These are phyloP conservation scores for Serilophus lunatus DNA, from an alignment of 2,113 vertebrate species.

Conservation along the genomic window DNA sequence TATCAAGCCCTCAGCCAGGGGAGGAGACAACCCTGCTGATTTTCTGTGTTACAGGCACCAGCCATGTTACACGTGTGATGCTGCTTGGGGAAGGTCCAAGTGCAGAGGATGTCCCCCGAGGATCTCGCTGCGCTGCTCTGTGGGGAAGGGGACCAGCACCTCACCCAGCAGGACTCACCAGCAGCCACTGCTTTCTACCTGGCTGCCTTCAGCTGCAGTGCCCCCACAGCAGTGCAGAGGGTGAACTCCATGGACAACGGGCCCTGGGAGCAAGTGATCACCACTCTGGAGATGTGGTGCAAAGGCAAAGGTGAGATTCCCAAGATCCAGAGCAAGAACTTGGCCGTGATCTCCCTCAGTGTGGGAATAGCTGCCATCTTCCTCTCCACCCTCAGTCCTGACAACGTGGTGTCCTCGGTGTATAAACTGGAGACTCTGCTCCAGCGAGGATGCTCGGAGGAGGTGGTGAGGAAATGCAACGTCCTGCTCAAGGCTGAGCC, in stretches of 20 bases:
- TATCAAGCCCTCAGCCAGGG: not conserved
- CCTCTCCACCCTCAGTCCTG: slow-evolving; percentile 80
- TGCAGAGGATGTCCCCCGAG: slow-evolving; percentile 63
- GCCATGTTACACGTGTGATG: rapidly evolving
- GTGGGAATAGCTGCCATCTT: slow-evolving; percentile 81
- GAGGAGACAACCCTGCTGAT: not conserved
- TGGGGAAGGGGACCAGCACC: slow-evolving; percentile 74
- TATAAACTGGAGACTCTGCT: slow-evolving; percentile 82
- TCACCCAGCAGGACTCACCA: slow-evolving; percentile 63
- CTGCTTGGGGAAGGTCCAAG: not conserved
- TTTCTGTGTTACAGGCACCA: not conserved
- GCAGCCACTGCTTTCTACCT: slow-evolving; percentile 81
- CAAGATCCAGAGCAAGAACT: slow-evolving; percentile 61
- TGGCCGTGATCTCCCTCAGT: slow-evolving; percentile 61
- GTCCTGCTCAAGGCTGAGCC: slow-evolving; percentile 68
- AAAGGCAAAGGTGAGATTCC: slow-evolving; percentile 53
- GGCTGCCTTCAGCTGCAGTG: slow-evolving; percentile 83
- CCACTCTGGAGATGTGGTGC: slow-evolving; percentile 82
- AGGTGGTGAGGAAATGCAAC: slow-evolving; percentile 76
- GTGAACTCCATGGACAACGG: slow-evolving; percentile 62
- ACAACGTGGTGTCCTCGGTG: slow-evolving; percentile 76
- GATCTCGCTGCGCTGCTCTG: slow-evolving; percentile 73
- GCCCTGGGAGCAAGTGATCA: slow-evolving; percentile 51
- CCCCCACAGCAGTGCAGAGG: slow-evolving; percentile 68
- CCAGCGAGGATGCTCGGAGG: slow-evolving; percentile 57